phyloP scores from a whole-genome alignment of 1,140 invertebrate species.

The Nixonia krombeini region DNA sequence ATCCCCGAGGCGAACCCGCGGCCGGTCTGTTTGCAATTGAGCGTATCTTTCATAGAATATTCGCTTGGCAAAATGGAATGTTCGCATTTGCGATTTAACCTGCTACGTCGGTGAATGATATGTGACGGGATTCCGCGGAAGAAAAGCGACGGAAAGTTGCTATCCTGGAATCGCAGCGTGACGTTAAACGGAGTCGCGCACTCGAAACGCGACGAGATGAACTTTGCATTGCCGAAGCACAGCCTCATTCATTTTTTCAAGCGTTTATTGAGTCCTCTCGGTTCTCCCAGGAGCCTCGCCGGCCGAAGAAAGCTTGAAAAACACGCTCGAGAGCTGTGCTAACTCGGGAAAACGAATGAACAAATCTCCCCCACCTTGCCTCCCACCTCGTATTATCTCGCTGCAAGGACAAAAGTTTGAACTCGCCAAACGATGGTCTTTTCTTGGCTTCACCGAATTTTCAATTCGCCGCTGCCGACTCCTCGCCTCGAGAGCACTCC shows the following conservation, averaged over 20 bases:
- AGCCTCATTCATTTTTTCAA: constrained; percentile 6
- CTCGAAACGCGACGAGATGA: not conserved
- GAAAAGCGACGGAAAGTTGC: too few species aligned
- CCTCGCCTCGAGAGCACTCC: constrained; percentile 3
- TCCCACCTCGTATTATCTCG: constrained; percentile 2
- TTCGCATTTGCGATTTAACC: too few species aligned
- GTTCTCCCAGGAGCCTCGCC: constrained; percentile 8
- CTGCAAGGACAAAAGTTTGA: constrained; percentile 2
- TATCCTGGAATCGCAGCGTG: too few species aligned
- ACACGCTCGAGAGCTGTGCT: constrained; percentile 10
- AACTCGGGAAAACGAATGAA: constrained; percentile 3
- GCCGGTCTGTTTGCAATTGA: too few species aligned
- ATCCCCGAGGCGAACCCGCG: too few species aligned
- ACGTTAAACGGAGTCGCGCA: not conserved
- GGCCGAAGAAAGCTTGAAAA: constrained; percentile 7
- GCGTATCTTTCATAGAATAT: too few species aligned
- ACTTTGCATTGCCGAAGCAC: constrained; percentile 1
- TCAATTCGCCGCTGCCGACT: constrained; percentile 1
- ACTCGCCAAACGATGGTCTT: not conserved
- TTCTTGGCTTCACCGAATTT: constrained; percentile 2
- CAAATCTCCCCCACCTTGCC: constrained; percentile 6
- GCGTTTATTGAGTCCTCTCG: constrained; percentile 6
- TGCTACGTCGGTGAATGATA: too few species aligned
- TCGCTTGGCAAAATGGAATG: too few species aligned
- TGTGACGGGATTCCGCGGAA: too few species aligned